Evolutionary conservation across 2,113 vertebrate genomes (phyloP).

Genomic region (Pterophyllum scalare): DNA sequence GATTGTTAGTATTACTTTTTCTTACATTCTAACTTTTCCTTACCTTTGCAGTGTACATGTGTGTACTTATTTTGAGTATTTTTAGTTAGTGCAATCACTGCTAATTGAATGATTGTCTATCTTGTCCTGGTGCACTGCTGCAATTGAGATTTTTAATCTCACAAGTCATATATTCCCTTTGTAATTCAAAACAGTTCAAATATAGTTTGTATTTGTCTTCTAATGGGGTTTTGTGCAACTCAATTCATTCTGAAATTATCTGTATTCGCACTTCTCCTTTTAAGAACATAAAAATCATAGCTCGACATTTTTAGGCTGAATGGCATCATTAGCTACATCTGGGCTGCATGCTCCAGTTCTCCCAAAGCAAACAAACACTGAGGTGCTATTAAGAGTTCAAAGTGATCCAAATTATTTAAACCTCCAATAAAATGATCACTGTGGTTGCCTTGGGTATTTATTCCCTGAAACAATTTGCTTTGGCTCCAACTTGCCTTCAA

Average conservation of each 20-base stretch:
- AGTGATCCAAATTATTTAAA: constrained; percentile 1
- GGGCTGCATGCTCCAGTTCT: too few species aligned
- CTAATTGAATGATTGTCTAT: constrained; percentile 2
- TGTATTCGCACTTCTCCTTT: not conserved
- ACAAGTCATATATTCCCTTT: not conserved
- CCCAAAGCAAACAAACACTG: too few species aligned
- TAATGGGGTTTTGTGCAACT: not conserved
- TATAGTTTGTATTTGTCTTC: not conserved
- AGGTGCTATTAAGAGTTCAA: not conserved
- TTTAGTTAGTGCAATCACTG: not conserved
- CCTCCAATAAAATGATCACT: not conserved
- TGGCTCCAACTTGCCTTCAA: not conserved
- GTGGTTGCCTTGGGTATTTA: not conserved
- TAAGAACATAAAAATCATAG: not conserved
- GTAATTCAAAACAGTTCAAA: constrained; percentile 3
- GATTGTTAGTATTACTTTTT: not conserved
- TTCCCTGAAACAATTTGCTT: not conserved
- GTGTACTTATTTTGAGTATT: not conserved
- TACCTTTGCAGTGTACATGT: not conserved
- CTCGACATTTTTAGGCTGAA: not conserved
- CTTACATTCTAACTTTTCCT: constrained; percentile 1
- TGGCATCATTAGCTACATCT: not conserved
- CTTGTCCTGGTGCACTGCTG: not conserved
- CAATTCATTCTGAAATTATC: not conserved
- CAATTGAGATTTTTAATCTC: constrained; percentile 6